Conservation (phyloP, 2,113 vertebrate species). For the Bujurquina vittata region DNA sequence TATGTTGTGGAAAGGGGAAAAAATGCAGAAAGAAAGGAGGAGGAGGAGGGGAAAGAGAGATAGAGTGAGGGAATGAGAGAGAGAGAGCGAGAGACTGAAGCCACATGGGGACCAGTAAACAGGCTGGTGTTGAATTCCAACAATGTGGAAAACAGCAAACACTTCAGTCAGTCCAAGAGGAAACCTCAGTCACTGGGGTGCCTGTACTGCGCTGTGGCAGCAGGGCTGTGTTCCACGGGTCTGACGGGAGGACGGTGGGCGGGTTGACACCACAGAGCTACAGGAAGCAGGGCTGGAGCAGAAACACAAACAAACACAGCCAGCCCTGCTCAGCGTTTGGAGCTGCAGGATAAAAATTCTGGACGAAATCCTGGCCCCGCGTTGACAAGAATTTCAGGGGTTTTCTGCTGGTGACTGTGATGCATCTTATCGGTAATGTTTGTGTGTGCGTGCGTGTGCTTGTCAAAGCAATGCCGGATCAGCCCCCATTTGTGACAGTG, state of each 20-base stretch:
- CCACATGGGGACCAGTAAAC: conserved; percentile 73
- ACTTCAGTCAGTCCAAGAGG: conserved; percentile 65
- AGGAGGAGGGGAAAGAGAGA: neutral
- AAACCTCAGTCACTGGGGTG: conserved; percentile 63
- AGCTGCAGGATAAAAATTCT: conserved; percentile 48
- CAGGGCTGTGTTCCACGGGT: conserved; percentile 42
- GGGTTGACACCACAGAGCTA: conserved; percentile 59
- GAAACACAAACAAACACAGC: conserved; percentile 74
- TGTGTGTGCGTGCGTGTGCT: conserved; percentile 10
- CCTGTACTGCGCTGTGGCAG: conserved; percentile 41
- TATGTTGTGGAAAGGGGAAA: conserved; percentile 32
- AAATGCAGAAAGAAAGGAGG: neutral
- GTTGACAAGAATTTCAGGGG: conserved; percentile 69
- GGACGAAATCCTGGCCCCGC: conserved; percentile 56
- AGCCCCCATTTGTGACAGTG: neutral
- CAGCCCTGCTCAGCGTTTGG: conserved; percentile 30
- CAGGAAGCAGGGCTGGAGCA: conserved; percentile 59
- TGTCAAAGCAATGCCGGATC: neutral
- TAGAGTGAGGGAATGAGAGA: neutral
- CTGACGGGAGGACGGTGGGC: conserved; percentile 63
- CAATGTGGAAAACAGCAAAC: conserved; percentile 78
- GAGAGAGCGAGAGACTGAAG: conserved; percentile 25
- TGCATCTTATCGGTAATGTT: conserved; percentile 42
- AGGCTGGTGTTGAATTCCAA: conserved; percentile 77
- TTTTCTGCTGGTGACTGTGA: conserved; percentile 57